These are phyloP conservation scores for Hucho hucho DNA, from an alignment of 2,113 vertebrate genomes.

Conservation along the genomic window DNA sequence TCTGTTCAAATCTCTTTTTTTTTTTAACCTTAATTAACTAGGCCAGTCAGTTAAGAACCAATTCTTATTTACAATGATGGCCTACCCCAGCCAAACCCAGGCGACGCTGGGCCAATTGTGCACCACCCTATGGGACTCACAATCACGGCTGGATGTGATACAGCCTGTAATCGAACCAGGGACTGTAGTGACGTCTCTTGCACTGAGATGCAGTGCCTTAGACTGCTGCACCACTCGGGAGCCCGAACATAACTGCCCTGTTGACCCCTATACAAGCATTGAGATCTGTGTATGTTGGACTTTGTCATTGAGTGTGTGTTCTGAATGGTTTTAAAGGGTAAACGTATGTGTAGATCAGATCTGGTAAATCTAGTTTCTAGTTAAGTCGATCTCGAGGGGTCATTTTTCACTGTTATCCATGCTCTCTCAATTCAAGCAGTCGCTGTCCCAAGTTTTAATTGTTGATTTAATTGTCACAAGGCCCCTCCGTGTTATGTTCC, in stretches of 20 bases:
- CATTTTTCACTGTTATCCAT: slow-evolving; percentile 28
- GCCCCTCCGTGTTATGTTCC: slow-evolving; percentile 41
- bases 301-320: slow-evolving; percentile 30
- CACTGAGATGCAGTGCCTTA: no score
- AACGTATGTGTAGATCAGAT: slow-evolving; percentile 30
- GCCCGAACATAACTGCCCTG: slow-evolving; percentile 11
- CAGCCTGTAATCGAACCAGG: no score
- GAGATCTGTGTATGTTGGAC: slow-evolving; percentile 21
- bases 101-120: no score
- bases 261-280: background rate
- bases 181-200: no score
- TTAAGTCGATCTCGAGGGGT: slow-evolving; percentile 7
- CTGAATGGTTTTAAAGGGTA: slow-evolving; percentile 40
- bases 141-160: no score
- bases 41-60: no score
- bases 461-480: slow-evolving; percentile 35
- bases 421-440: background rate
- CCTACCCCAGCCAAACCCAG: no score
- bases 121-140: no score
- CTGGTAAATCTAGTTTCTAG: slow-evolving; percentile 13
- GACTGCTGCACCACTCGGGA: no score
- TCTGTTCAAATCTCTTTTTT: no score
- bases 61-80: no score
- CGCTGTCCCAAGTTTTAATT: slow-evolving; percentile 25
- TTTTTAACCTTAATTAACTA: no score